Conservation (phyloP, 2,797 vertebrate species). For the Gymnothorax reevesii region DNA sequence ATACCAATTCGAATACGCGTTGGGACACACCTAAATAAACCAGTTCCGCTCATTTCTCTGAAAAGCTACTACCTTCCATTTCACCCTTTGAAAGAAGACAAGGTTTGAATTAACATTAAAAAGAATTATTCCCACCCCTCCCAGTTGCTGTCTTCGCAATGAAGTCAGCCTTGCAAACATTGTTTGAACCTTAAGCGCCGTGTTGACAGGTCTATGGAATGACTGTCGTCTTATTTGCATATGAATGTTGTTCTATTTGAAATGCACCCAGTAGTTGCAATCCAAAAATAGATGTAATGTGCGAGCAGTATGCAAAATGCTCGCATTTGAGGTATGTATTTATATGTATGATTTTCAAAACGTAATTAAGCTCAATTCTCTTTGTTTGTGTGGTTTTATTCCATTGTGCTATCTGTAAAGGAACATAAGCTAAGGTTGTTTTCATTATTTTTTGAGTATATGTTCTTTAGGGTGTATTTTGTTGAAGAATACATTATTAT, state of each 20-base stretch:
- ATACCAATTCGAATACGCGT: background rate
- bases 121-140: background rate
- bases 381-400: background rate
- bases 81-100: background rate
- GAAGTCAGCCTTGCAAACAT: background rate
- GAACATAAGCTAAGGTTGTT: background rate
- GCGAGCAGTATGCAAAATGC: background rate
- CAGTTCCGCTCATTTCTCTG: background rate
- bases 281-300: background rate
- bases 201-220: background rate
- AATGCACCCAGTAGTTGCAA: background rate
- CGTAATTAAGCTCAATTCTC: background rate
- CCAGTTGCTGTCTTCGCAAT: background rate
- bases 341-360: background rate
- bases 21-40: background rate
- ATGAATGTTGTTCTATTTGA: background rate
- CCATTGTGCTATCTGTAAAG: background rate
- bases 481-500: background rate
- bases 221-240: background rate
- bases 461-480: background rate
- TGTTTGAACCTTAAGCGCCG: background rate
- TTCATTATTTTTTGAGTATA: background rate
- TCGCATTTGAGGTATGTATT: background rate
- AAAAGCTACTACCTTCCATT: background rate
- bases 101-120: background rate